Evolutionary conservation across 2,797 vertebrate species (phyloP).

Genomic region (Protosalanx chinensis): DNA sequence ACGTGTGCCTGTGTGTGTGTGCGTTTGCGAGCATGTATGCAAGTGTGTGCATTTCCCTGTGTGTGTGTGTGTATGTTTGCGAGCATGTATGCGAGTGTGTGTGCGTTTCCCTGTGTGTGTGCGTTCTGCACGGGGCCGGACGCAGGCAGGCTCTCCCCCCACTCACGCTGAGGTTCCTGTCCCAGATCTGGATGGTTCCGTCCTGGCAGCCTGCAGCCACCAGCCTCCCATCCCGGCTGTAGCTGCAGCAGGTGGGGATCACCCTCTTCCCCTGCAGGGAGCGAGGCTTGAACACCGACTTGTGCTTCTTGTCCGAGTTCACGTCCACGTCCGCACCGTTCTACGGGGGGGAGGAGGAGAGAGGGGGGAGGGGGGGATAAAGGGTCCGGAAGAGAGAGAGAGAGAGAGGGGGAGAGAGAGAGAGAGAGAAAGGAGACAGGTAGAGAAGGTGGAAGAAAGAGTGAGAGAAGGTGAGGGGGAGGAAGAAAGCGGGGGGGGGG

Average conservation of each 20-base stretch:
- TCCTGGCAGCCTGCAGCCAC: conserved; percentile 94
- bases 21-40: neutral
- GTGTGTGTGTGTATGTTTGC: conserved; percentile 27
- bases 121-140: conserved; percentile 11
- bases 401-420: neutral
- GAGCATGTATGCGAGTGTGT: neutral
- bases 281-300: conserved; percentile 90
- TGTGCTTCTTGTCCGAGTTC: conserved; percentile 90
- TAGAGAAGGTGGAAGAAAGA: conserved; percentile 39
- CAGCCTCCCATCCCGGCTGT: conserved; percentile 92
- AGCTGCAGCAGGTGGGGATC: conserved; percentile 87
- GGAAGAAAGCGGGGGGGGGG: conserved; percentile 12
- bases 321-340: conserved; percentile 93
- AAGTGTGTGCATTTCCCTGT: neutral
- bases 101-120: too few species aligned
- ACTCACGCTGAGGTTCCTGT: conserved; percentile 93
- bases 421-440: conserved; percentile 17
- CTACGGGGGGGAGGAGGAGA: conserved; percentile 70
- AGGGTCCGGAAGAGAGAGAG: neutral
- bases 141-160: too few species aligned
- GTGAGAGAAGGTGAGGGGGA: conserved; percentile 27
- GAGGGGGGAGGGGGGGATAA: neutral
- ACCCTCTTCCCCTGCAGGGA: conserved; percentile 91
- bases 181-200: conserved; percentile 97
- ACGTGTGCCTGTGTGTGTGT: conserved; percentile 1